phyloP scores from a whole-genome alignment of 2,797 vertebrate species.

The Neosilurus mollespiculum region DNA sequence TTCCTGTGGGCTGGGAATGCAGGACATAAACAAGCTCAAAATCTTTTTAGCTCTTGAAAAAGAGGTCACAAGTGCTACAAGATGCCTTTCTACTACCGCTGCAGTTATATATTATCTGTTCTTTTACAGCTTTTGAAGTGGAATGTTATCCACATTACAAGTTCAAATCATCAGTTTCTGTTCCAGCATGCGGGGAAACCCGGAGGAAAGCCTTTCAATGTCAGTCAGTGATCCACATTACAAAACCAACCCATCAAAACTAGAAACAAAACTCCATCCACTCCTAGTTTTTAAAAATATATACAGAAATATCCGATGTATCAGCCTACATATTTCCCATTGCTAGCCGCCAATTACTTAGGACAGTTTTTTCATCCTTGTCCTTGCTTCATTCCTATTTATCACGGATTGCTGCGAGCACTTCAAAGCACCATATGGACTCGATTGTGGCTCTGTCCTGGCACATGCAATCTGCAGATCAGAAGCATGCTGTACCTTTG shows the following conservation, averaged over 20 bases:
- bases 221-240: not conserved
- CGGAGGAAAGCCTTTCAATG: not conserved
- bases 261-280: not conserved
- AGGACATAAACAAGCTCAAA: not conserved
- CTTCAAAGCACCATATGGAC: conserved; percentile 91
- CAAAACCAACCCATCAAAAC: not conserved
- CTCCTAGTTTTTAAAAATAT: conserved; percentile 20
- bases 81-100: conserved; percentile 26
- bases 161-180: not conserved
- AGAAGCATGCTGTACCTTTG: conserved; percentile 76
- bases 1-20: not conserved
- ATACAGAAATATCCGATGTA: conserved; percentile 45
- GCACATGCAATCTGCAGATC: conserved; percentile 81
- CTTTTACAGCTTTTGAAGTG: not conserved
- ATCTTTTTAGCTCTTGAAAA: not conserved
- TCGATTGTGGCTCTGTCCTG: conserved; percentile 86
- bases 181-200: conserved; percentile 13
- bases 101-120: not conserved
- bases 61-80: conserved; percentile 14
- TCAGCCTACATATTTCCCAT: conserved; percentile 51
- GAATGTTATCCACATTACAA: not conserved
- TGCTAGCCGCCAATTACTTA: conserved; percentile 50
- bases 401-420: conserved; percentile 84
- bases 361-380: conserved; percentile 53
- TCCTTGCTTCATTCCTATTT: conserved; percentile 83